These are phyloP conservation scores for Sinocyclocheilus maitianheensis DNA, from an alignment of 2,113 vertebrate genomes.

Conservation along the genomic window DNA sequence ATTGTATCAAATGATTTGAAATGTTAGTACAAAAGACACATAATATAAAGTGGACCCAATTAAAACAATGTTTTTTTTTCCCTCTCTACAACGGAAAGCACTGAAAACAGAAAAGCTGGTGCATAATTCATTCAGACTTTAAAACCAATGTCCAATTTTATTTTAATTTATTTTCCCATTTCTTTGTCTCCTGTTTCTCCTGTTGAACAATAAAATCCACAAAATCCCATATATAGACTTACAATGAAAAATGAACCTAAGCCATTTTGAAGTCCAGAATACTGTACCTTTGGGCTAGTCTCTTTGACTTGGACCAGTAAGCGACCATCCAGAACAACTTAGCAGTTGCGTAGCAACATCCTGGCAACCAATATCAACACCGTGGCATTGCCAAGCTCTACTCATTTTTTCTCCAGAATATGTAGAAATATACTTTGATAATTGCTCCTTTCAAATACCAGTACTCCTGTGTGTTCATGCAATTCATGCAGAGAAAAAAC, in stretches of 20 bases:
- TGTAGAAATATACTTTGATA: not conserved
- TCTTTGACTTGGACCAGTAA: not conserved
- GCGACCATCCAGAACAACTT: not conserved
- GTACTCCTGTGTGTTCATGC: not conserved
- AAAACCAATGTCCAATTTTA: no score
- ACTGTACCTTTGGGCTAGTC: not conserved
- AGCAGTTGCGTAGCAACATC: not conserved
- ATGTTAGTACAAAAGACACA: no score
- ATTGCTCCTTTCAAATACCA: not conserved
- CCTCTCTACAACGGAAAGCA: no score
- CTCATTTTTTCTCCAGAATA: not conserved
- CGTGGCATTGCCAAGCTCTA: not conserved
- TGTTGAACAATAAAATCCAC: not conserved
- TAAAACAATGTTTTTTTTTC: no score
- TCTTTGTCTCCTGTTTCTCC: not conserved
- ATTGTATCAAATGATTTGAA: no score
- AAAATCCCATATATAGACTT: not conserved
- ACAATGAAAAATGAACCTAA: not conserved
- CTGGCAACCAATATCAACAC: not conserved
- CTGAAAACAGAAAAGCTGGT: no score
- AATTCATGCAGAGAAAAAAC: not conserved
- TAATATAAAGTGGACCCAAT: no score
- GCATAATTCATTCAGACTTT: no score
- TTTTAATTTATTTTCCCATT: no score
- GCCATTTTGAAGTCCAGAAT: not conserved